Evolutionary conservation across 2,888 invertebrate genomes (phyloP).

Genomic region (Chouioia cunea): DNA sequence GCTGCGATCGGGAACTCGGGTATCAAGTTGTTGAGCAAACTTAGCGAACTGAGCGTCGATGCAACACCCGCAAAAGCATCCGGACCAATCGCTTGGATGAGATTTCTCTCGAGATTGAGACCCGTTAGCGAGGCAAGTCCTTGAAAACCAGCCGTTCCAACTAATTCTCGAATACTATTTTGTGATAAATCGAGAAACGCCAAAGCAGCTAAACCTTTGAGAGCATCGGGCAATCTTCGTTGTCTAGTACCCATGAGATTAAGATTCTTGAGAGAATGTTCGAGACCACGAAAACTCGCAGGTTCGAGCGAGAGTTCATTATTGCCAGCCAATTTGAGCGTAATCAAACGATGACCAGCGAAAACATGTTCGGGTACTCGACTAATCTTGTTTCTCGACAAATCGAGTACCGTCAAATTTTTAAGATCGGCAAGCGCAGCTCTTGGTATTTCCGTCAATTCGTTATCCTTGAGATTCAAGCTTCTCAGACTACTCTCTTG

Average conservation of each 20-base stretch:
- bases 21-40: slow-evolving; percentile 88
- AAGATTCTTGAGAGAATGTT: slow-evolving; percentile 85
- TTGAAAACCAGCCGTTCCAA: slow-evolving; percentile 81
- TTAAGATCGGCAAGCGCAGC: slow-evolving; percentile 77
- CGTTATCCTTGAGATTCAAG: slow-evolving; percentile 88
- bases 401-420: slow-evolving; percentile 83
- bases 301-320: slow-evolving; percentile 84
- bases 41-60: slow-evolving; percentile 87
- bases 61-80: slow-evolving; percentile 85
- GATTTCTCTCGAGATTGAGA: slow-evolving; percentile 88
- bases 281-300: slow-evolving; percentile 83
- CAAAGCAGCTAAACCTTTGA: slow-evolving; percentile 81
- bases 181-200: slow-evolving; percentile 92
- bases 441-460: slow-evolving; percentile 82
- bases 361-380: slow-evolving; percentile 83
- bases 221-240: slow-evolving; percentile 83
- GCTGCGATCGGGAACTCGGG: slow-evolving; percentile 89
- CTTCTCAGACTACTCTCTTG: slow-evolving; percentile 86
- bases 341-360: slow-evolving; percentile 80
- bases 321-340: slow-evolving; percentile 84
- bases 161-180: slow-evolving; percentile 86
- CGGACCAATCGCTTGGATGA: slow-evolving; percentile 82
- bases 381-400: slow-evolving; percentile 85
- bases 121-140: slow-evolving; percentile 87
- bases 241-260: slow-evolving; percentile 90